Conservation (phyloP, 2,797 vertebrate genomes). For the Chromis chromis region DNA sequence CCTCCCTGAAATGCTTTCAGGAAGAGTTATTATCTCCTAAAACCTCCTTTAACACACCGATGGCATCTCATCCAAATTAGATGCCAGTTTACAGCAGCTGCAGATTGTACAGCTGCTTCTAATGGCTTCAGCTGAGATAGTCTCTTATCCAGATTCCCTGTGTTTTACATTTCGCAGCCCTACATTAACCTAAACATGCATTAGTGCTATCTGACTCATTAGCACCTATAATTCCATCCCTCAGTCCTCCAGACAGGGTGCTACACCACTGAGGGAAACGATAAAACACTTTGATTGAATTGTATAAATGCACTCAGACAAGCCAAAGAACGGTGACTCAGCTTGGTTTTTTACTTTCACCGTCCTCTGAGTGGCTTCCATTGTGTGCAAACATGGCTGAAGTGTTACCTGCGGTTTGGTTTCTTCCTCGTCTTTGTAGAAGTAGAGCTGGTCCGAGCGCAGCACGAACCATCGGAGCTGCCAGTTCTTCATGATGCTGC, state of each 20-base stretch:
- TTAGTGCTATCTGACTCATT: not conserved
- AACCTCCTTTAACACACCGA: no score
- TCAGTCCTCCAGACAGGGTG: not conserved
- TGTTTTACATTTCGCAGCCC: not conserved
- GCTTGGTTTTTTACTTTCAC: not conserved
- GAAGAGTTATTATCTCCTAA: no score
- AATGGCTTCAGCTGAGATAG: not conserved
- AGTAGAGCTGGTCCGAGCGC: conserved; percentile 91
- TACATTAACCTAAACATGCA: not conserved
- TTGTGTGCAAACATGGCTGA: not conserved
- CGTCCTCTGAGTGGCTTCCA: not conserved
- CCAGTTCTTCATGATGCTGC: conserved; percentile 97
- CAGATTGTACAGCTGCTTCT: no score
- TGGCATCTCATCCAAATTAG: no score
- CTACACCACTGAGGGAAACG: no score
- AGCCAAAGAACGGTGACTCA: no score
- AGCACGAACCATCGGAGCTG: conserved; percentile 95
- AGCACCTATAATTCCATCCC: not conserved
- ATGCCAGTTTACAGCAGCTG: no score
- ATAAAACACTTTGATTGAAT: no score
- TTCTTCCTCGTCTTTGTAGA: conserved; percentile 96
- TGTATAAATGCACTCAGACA: conserved; percentile 4
- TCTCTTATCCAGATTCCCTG: no score
- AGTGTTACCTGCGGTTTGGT: conserved; percentile 91
- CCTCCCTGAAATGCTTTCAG: no score